Evolutionary conservation across 2,797 vertebrate genomes (phyloP), one percentile per base, ranked within the genome.

Genomic region (Odontamblyopus rebecca): DNA sequence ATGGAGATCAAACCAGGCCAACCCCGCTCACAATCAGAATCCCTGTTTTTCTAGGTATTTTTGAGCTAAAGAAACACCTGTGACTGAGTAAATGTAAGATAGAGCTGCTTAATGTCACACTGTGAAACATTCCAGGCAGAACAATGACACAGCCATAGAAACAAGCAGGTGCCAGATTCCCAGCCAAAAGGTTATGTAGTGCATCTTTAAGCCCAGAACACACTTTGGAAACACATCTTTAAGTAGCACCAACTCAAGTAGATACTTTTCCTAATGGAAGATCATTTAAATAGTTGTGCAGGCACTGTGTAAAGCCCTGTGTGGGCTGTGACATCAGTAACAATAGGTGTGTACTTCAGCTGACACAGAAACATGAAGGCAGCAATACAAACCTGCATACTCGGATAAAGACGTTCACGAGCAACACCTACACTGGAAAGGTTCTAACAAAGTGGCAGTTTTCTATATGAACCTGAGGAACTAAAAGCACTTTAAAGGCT

Each of bases 401-500:
- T 67, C 72, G 74, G 77, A 41, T 61, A 80, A 67, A 68, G 48
- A 71, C 57, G 50, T 12, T 23, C 15, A 38, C 30, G 19, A 19
- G 27, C 60, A 64, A 78, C 79, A 70, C 50, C 63, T 85, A 62
- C 13, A 26, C 26, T 38, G 64, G 75, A 82, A 78, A 54, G 29
- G 61, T 71, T 85, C 72, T 82, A 75, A 69, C 65, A 56, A 82
- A 79, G 74, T 79, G 88, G 86, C 77, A 23, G 67, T 68, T 15
- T 74, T 81, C 74, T 84, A 79, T 35, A 76, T 72, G 78, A 85
- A 91, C 92, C 91, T 92, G 92, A 93, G 92, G 72, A 86, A 90
- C 88, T 88, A 85, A 92, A 66, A 93, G 92, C 89, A 93, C 90
- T 90, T 92, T 30, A 81, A 82, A 86, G 71, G 76, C n/a, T 78